phyloP scores from a whole-genome alignment of 2,888 invertebrate genomes.

The Standfussiana lucernea region DNA sequence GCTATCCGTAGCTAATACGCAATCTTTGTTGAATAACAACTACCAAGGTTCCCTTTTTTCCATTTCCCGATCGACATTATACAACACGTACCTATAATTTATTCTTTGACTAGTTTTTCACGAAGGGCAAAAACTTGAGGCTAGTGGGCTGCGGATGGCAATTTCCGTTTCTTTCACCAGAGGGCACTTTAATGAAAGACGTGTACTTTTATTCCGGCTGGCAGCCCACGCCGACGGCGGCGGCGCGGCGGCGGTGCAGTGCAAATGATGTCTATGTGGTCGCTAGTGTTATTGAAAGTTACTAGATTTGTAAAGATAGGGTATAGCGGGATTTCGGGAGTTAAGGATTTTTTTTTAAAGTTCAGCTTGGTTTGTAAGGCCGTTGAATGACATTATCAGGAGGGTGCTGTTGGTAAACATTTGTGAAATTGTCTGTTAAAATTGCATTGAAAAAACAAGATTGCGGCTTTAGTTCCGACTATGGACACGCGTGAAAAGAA shows the following conservation, averaged over 20 bases:
- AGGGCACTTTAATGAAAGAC: slow-evolving; percentile 61
- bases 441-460: neutral
- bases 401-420: neutral
- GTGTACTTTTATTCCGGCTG: slow-evolving; percentile 46
- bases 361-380: neutral
- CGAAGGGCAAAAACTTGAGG: slow-evolving; percentile 52
- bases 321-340: neutral
- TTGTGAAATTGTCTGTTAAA: neutral
- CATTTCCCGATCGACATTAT: slow-evolving; percentile 10
- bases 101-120: slow-evolving; percentile 48
- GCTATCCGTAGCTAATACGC: neutral
- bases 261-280: slow-evolving; percentile 32
- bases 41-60: neutral
- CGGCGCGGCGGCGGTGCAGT: slow-evolving; percentile 1
- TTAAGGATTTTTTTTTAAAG: neutral
- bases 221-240: slow-evolving; percentile 5
- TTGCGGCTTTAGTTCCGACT: neutral
- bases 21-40: slow-evolving; percentile 12
- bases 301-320: neutral
- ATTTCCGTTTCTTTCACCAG: slow-evolving; percentile 65
- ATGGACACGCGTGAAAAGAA: neutral
- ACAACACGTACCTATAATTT: slow-evolving; percentile 19
- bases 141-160: slow-evolving; percentile 55
- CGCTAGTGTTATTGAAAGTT: slow-evolving; percentile 38
- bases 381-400: neutral